Conservation (phyloP, 2,888 invertebrate genomes). For the Thera obeliscata region DNA sequence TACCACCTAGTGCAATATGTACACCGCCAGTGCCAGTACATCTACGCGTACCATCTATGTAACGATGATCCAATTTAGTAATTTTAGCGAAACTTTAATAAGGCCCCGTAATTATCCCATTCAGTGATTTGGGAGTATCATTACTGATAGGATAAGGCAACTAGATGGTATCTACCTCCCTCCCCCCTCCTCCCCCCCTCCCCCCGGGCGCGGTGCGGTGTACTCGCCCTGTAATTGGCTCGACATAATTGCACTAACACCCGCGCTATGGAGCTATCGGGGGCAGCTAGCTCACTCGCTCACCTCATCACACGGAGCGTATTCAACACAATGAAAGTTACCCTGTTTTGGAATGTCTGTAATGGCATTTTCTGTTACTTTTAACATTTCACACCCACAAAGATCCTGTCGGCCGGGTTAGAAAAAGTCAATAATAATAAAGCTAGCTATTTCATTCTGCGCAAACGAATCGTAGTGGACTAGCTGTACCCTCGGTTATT, state of each 20-base stretch:
- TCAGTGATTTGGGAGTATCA: constrained; percentile 25
- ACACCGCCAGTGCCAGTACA: background rate
- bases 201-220: background rate
- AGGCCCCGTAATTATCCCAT: constrained; percentile 24
- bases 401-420: no score
- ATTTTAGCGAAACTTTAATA: constrained; percentile 22
- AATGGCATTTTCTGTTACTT: no score
- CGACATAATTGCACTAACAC: constrained; percentile 21
- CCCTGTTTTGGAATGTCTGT: no score
- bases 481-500: constrained; percentile 5
- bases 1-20: background rate
- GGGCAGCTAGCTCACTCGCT: constrained; percentile 9
- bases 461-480: constrained; percentile 4
- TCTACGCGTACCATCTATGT: background rate
- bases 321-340: no score
- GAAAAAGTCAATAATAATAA: no score
- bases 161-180: constrained; percentile 13
- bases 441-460: no score
- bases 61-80: constrained; percentile 14
- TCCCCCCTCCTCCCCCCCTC: background rate
- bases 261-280: background rate
- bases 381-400: no score
- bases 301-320: no score
- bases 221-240: constrained; percentile 23
- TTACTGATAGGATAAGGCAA: constrained; percentile 16